Base-by-base conservation (phyloP, 2,888 invertebrate species). In the Nephrotoma guestfalica region DNA sequence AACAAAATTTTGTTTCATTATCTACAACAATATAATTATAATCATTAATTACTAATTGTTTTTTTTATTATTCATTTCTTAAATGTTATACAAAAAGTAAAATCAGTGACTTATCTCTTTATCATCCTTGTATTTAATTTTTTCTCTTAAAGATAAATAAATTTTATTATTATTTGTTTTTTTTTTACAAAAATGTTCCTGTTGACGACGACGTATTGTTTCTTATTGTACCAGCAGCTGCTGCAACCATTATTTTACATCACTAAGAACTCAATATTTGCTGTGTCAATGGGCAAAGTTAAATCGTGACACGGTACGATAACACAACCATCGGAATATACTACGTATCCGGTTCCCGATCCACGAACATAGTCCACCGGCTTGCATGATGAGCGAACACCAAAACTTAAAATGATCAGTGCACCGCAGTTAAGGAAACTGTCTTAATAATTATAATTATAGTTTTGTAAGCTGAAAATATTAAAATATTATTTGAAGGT, bases 391-490 rank as follows among this genome's bases (percentile, higher is more conserved):
- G 88, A 94, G 93, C 51, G 94, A 93, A 89, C 95, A 95, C 89
- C 94, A 93, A 90, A 93, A 94, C 91, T 95, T 96, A 89, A 96
- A 93, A 92, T 96, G 95, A 93, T 96, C 96, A 92, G 94, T 94
- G 91, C 90, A 90, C 89, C 88, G 89, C 88, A 90, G 90, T 93
- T 92, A 93, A 93, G 92, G 92, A 92, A 90, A 89, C 89, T 87
- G n/a, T 88, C 87, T 85, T 40, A 43, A 83, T 30, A 86, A 41
- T 30, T 71, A 71, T 15, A 18, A 18, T 40, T 83, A 11, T 4
- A 85, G 71, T 11, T 83, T 87, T 85, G 41, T 47, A 15, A 30
- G 43, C 15, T 42, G 71, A 83, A 85, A 30, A 45, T 85, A 41
- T 85, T 45, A 18, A 41, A 85, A 41, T 85, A 45, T 45, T 18